phyloP scores from a whole-genome alignment of 2,888 invertebrate genomes.

The Drosophila villosipedis region DNA sequence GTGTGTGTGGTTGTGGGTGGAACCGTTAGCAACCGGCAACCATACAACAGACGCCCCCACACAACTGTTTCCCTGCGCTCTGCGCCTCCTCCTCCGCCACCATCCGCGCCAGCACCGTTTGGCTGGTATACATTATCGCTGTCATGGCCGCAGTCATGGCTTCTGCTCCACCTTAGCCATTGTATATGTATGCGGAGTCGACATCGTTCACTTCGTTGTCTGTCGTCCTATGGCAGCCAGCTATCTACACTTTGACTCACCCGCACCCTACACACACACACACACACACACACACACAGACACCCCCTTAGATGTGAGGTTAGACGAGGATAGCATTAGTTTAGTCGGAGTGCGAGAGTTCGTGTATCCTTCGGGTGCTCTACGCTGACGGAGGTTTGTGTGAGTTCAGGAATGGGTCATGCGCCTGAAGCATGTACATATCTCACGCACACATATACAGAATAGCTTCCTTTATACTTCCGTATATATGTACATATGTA shows the following conservation, averaged over 20 bases:
- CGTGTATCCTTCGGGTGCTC: conserved; percentile 62
- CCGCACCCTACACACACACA: conserved; percentile 52
- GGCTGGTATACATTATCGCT: conserved; percentile 77
- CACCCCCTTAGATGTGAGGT: conserved; percentile 16
- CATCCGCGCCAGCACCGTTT: conserved; percentile 11
- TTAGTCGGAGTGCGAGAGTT: conserved; percentile 66
- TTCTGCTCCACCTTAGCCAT: conserved; percentile 84
- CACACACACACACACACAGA: conserved; percentile 30
- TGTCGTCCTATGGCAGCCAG: conserved; percentile 79
- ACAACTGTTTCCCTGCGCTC: background rate
- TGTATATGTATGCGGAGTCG: conserved; percentile 63
- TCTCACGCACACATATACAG: conserved; percentile 45
- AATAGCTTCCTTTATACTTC: conserved; percentile 25
- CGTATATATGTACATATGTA: background rate
- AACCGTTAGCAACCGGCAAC: conserved; percentile 40
- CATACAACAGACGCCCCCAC: conserved; percentile 51
- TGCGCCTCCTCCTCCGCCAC: background rate
- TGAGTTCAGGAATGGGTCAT: conserved; percentile 83
- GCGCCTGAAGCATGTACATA: conserved; percentile 73
- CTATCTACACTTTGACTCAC: conserved; percentile 76
- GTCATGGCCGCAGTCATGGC: conserved; percentile 83
- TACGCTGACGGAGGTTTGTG: conserved; percentile 54
- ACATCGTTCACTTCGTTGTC: conserved; percentile 75
- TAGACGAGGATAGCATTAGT: conserved; percentile 74
- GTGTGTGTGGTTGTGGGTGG: conserved; percentile 35